These are phyloP conservation scores for Psilopogon haemacephalus DNA, from an alignment of 2,113 vertebrate species.

Conservation along the genomic window DNA sequence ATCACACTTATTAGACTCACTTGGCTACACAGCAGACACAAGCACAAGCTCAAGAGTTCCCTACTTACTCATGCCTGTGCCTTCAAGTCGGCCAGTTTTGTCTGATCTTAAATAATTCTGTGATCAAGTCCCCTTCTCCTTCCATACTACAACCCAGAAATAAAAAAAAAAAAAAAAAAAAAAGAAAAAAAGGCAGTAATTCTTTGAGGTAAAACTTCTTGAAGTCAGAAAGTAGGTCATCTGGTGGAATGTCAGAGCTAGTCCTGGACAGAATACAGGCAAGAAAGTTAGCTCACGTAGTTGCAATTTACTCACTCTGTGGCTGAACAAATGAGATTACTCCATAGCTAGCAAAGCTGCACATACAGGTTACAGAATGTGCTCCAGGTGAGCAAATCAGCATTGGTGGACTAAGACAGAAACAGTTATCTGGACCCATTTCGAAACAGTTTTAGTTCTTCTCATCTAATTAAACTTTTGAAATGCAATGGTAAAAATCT, in stretches of 20 bases:
- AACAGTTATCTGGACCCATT: not conserved
- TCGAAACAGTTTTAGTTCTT: not conserved
- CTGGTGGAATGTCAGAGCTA: constrained; percentile 32
- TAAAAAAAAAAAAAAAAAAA: not conserved
- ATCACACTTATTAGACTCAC: not conserved
- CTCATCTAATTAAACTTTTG: not conserved
- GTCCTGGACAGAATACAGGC: not conserved
- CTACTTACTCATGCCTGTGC: not conserved
- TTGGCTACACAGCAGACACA: not conserved
- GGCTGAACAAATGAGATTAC: not conserved
- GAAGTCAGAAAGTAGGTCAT: not conserved
- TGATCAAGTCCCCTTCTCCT: not conserved
- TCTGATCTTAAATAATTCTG: not conserved
- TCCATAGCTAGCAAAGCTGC: not conserved
- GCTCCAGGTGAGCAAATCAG: not conserved
- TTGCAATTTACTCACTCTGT: not conserved
- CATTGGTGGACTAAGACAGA: not conserved
- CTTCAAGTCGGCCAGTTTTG: not conserved
- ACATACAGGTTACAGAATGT: not conserved
- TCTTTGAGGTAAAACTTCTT: constrained; percentile 14
- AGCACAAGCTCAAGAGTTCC: not conserved
- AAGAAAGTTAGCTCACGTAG: not conserved
- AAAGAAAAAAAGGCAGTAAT: not conserved
- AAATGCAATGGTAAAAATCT: not conserved
- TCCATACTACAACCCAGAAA: not conserved